Evolutionary conservation across 2,113 vertebrate genomes (phyloP), one percentile per base, ranked within the genome.

Genomic region (Hemiscyllium ocellatum): DNA sequence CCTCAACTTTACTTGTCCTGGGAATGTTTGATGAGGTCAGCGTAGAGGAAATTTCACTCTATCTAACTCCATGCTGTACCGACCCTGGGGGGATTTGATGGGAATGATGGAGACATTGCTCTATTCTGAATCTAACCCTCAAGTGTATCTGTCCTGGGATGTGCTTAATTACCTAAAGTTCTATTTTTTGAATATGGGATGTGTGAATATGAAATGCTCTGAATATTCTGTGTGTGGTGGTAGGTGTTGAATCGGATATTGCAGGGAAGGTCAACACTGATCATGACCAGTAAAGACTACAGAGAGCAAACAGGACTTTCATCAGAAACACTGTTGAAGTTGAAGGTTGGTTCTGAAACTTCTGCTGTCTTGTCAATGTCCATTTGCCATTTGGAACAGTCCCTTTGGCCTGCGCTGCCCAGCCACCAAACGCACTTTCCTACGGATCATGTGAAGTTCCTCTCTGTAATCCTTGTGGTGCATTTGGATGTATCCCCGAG

Each of bases 401-500:
- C 68, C 37, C 85, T 89, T 90, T 20, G 56, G 89, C 69, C 68
- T 91, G n/a, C 68, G 50, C 50, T 29, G 37, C 69, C 96, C 70
- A 42, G 69, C 50, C 95, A 95, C 72, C 94, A 86, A 70, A 4
- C 86, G 96, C 65, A 2, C 96, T 52, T 93, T 96, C 95, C 95
- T 96, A 3, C 96, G 96, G 72, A 95, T 97, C 26, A 42, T 89
- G 22, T 33, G 86, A 33, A 97, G 95, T 85, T 97, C 96, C 4
- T 96, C 96, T 61, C 95, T 96, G 96, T 96, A 96, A 66, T 96
- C 96, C 5, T 33, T 65, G 83, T 97, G 97, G 2, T 56, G 96
- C 97, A 97, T 97, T 17, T 96, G 95, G 37, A 97, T 86, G 4
- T 97, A 97, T 22, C 96, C 96, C 42, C 65, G 65, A 0, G 97